A percentile compares a stretch with the other conserved stretches of the same genome.
These are phyloP conservation scores for Leptopterna dolabrata DNA, from an alignment of 2,888 invertebrate species.

Conservation along the genomic window DNA sequence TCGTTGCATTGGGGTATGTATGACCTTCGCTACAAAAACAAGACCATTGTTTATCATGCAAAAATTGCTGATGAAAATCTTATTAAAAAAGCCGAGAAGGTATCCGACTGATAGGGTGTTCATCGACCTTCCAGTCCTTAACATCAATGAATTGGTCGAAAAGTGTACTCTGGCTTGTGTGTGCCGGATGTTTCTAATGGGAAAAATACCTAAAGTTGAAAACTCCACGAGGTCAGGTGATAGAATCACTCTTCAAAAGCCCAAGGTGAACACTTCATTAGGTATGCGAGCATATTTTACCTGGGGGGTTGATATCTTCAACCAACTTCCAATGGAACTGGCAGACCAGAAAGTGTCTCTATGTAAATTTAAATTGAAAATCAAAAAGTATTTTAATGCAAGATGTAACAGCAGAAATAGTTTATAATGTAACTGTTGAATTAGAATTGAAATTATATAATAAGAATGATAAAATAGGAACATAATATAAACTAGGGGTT, in stretches of 20 bases:
- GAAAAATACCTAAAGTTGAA: neutral
- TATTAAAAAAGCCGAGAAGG: conserved; percentile 3
- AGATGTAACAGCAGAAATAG: too few species aligned
- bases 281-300: neutral
- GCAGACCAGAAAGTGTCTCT: too few species aligned
- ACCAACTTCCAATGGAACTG: neutral
- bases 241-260: neutral
- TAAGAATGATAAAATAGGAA: too few species aligned
- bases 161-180: neutral
- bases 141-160: neutral
- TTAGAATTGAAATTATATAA: too few species aligned
- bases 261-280: neutral
- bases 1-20: conserved; percentile 32
- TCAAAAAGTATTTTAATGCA: too few species aligned
- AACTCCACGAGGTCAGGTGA: neutral
- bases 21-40: neutral
- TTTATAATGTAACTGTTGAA: too few species aligned
- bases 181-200: neutral
- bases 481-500: too few species aligned
- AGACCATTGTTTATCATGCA: neutral
- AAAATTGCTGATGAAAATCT: conserved; percentile 12
- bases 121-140: neutral
- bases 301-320: neutral
- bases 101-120: conserved; percentile 19
- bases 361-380: too few species aligned